Percentiles rank a stretch among this genome's conserved stretches.
These are phyloP conservation scores for Lithophane socia DNA, from an alignment of 2,888 invertebrate genomes.

Conservation along the genomic window DNA sequence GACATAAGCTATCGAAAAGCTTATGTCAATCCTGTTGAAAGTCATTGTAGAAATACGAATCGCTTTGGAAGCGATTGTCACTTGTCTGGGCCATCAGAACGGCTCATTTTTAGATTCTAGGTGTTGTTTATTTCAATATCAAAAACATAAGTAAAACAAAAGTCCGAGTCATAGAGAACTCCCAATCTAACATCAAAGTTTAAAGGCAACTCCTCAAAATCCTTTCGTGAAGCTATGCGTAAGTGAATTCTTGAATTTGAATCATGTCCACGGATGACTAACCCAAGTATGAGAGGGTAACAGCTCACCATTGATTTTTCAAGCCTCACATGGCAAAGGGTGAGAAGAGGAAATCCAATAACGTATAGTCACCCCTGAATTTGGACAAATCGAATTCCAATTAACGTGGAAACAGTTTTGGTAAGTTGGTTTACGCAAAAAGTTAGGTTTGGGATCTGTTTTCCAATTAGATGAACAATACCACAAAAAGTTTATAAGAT, in stretches of 20 bases:
- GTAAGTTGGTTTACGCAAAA: constrained; percentile 47
- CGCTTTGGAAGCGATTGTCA: too few relatives aligned
- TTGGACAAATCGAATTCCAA: constrained; percentile 81
- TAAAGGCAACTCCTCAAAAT: constrained; percentile 43
- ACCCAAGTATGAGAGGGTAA: constrained; percentile 62
- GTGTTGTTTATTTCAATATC: background rate
- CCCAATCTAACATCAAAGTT: constrained; percentile 43
- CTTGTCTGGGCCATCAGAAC: too few relatives aligned
- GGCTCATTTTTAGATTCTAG: background rate
- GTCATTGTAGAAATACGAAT: too few relatives aligned
- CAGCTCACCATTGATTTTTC: constrained; percentile 81
- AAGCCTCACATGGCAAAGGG: constrained; percentile 81
- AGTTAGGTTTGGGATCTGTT: background rate
- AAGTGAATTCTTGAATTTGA: constrained; percentile 59
- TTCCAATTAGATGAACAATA: background rate
- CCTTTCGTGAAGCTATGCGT: constrained; percentile 51
- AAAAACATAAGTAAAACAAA: too few relatives aligned
- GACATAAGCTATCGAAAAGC: too few relatives aligned
- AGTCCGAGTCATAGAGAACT: background rate
- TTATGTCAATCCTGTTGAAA: too few relatives aligned
- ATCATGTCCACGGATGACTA: constrained; percentile 63
- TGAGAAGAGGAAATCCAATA: constrained; percentile 82
- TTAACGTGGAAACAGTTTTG: constrained; percentile 70
- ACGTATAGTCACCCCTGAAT: constrained; percentile 78
- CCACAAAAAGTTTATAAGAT: background rate